Evolutionary conservation across 2,888 invertebrate species (phyloP).

Genomic region (Erebia ligea): DNA sequence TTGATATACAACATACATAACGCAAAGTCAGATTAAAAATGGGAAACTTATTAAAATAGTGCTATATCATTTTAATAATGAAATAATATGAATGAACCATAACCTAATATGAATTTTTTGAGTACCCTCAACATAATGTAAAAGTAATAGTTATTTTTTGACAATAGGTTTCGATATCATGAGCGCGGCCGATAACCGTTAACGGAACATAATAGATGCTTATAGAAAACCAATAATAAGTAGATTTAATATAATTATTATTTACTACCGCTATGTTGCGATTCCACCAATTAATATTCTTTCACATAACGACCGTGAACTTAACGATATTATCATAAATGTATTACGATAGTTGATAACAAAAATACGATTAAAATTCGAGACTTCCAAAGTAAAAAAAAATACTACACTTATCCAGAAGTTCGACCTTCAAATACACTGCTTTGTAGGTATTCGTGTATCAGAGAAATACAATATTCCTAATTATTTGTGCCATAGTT

Average conservation of each 20-base stretch:
- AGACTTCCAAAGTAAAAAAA: neutral
- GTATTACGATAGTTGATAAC: too few relatives aligned
- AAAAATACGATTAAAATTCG: neutral
- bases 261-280: too few relatives aligned
- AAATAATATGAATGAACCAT: neutral
- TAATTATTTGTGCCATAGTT: conserved; percentile 43
- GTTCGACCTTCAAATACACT: neutral
- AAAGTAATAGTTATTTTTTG: neutral
- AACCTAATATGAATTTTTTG: too few relatives aligned
- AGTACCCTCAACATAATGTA: too few relatives aligned
- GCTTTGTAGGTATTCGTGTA: neutral
- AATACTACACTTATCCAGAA: neutral
- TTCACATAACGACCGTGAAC: too few relatives aligned
- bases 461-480: conserved; percentile 37
- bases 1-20: neutral
- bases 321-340: too few relatives aligned
- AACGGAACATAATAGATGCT: too few relatives aligned
- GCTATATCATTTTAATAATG: neutral
- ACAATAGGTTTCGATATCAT: neutral
- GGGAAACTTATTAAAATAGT: neutral
- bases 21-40: neutral
- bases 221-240: too few relatives aligned
- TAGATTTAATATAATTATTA: too few relatives aligned
- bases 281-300: too few relatives aligned
- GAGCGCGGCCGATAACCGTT: too few relatives aligned